These are phyloP conservation scores for Castor canadensis DNA, from an alignment of 2,113 vertebrate species.

Conservation along the genomic window DNA sequence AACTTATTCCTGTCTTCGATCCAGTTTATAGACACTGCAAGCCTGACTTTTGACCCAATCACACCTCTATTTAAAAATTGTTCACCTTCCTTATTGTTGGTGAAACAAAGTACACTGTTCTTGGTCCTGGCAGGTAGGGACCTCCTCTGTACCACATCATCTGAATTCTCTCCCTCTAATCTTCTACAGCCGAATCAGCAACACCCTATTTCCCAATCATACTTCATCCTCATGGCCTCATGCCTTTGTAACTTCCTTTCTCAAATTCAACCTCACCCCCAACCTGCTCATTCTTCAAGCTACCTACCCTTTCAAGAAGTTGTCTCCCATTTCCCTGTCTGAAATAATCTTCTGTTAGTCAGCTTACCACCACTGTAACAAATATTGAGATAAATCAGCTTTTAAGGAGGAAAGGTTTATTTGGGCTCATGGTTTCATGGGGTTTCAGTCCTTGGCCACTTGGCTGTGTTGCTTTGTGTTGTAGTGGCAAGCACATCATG, in stretches of 20 bases:
- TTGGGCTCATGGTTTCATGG: background rate
- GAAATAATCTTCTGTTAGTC: background rate
- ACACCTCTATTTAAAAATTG: background rate
- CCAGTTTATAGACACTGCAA: background rate
- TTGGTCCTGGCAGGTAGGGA: background rate
- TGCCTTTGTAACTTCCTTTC: background rate
- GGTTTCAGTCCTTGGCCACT: background rate
- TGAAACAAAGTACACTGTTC: background rate
- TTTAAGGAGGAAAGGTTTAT: background rate
- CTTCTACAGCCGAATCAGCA: background rate
- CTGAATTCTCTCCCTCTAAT: background rate
- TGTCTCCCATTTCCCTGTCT: background rate
- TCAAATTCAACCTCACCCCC: background rate
- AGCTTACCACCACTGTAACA: background rate
- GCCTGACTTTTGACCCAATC: background rate
- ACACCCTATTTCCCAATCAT: background rate
- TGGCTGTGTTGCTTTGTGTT: background rate
- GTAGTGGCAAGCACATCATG: too few species aligned
- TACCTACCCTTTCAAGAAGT: background rate
- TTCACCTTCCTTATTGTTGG: background rate
- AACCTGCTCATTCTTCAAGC: background rate
- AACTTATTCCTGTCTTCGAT: background rate
- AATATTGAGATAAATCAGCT: background rate
- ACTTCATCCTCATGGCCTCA: background rate
- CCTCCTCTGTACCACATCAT: background rate